Percentiles rank a stretch among this genome's conserved stretches.
Evolutionary conservation across 1,140 invertebrate species (phyloP).

Genomic region (Marisa cornuarietis): DNA sequence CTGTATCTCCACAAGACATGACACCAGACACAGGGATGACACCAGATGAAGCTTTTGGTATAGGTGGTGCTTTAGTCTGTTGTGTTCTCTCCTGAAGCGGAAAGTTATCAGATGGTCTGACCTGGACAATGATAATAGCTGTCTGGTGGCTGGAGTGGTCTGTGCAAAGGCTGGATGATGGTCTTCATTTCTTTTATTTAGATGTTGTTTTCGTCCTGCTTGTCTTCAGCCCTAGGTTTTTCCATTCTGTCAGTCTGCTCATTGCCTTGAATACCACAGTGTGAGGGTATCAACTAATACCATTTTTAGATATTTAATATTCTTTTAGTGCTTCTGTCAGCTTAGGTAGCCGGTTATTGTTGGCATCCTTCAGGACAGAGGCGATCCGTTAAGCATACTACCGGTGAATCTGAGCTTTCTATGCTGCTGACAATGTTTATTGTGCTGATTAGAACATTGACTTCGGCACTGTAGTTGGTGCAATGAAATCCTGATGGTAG

Average conservation of each 20-base stretch:
- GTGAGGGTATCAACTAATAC: background rate
- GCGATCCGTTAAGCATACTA: background rate
- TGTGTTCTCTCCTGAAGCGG: background rate
- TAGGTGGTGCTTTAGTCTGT: conserved; percentile 1
- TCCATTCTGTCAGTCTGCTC: no score
- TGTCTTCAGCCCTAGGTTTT: no score
- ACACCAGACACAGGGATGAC: background rate
- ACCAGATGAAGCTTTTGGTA: background rate
- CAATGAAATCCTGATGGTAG: background rate
- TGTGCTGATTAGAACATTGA: background rate
- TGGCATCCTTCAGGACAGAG: background rate
- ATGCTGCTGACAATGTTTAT: background rate
- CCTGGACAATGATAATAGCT: no score
- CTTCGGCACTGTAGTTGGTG: conserved; percentile 5
- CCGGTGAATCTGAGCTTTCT: background rate
- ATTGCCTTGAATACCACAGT: background rate
- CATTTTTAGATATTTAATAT: background rate
- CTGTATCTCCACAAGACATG: conserved; percentile 6
- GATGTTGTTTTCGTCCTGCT: no score
- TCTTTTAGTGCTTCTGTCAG: background rate
- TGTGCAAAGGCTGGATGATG: no score
- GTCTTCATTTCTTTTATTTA: no score
- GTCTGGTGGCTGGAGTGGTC: no score
- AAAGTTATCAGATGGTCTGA: no score
- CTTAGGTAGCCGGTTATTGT: background rate